Base-by-base conservation (phyloP, 2,797 vertebrate species). In the Otolemur crassicaudatus region DNA sequence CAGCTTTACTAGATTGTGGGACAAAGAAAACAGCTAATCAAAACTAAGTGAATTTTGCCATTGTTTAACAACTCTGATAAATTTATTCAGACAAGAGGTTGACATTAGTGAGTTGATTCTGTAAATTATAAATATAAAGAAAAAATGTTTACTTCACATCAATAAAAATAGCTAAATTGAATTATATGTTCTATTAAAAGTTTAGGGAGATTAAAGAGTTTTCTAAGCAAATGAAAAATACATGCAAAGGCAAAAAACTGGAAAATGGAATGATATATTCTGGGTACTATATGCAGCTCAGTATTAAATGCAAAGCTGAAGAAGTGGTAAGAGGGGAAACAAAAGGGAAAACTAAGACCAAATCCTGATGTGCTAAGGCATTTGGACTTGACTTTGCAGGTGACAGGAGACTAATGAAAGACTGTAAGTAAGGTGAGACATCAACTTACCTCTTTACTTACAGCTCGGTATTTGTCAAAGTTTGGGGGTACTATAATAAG, bases 381-480 rank as follows among this genome's bases (percentile, higher is more conserved):
- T 87, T 60, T 65, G 20, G 37, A 88, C 19, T 70, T 86, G 37
- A 88, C 29, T 77, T 25, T 72, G 9, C 11, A 69, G 46, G 60
- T 37, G 53, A 87, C 19, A 76, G 31, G 25, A 92, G 82, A 29
- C 72, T 31, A 73, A 63, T 65, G 17, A 83, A 85, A 79, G 83
- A 27, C 49, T 43, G 0, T 56, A 79, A 91, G 63, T 1, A 90
- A 58, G n/a, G 7, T 83, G 77, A 61, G 70, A 77, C 12, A 53
- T 27, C 43, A 69, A 93, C 99, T 98, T 98, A 99, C 99, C 99
- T 99, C 98, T 91, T 98, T 97, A 98, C 99, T 99, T 97, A 99
- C 99, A 97, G 99, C 98, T 98, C 97, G 92, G 5, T 99, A 99
- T 98, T 99, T 99, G 97, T 99, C 98, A 98, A 99, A 99, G 98